Conservation (phyloP, 1,140 invertebrate genomes). For the Phymastichus coffea region DNA sequence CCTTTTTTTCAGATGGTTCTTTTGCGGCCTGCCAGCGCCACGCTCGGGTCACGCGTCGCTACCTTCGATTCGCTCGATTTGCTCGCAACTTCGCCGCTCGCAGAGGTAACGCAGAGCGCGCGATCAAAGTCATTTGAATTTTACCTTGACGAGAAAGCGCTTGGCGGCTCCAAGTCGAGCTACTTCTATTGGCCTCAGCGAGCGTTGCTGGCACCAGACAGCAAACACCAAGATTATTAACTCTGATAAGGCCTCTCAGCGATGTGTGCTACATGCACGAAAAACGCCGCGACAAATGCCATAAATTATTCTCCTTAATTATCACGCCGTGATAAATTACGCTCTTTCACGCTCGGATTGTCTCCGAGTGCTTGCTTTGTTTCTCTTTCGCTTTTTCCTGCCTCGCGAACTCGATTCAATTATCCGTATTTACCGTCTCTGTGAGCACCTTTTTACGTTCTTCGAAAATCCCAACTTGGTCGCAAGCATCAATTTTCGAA, state of each 20-base stretch:
- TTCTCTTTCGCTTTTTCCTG: no score
- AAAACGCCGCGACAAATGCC: background rate
- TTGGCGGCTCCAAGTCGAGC: background rate
- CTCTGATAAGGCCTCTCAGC: constrained; percentile 5
- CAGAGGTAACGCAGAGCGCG: background rate
- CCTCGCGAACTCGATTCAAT: no score
- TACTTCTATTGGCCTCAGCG: background rate
- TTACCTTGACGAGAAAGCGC: background rate
- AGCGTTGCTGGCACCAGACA: constrained; percentile 33
- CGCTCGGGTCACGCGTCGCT: no score
- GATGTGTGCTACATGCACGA: background rate
- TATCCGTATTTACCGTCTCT: no score
- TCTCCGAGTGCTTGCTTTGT: background rate
- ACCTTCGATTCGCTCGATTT: no score
- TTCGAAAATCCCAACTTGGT: no score
- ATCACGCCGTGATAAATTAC: constrained; percentile 20
- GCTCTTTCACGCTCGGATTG: background rate
- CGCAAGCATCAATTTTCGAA: no score
- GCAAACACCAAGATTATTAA: constrained; percentile 31
- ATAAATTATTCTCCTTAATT: constrained; percentile 25
- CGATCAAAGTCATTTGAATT: background rate
- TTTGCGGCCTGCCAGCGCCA: no score
- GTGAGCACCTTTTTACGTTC: no score
- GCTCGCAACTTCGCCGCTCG: no score
- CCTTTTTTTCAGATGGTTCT: background rate